Base-by-base conservation (phyloP, 2,888 invertebrate genomes). In the Itoplectis maculator region DNA sequence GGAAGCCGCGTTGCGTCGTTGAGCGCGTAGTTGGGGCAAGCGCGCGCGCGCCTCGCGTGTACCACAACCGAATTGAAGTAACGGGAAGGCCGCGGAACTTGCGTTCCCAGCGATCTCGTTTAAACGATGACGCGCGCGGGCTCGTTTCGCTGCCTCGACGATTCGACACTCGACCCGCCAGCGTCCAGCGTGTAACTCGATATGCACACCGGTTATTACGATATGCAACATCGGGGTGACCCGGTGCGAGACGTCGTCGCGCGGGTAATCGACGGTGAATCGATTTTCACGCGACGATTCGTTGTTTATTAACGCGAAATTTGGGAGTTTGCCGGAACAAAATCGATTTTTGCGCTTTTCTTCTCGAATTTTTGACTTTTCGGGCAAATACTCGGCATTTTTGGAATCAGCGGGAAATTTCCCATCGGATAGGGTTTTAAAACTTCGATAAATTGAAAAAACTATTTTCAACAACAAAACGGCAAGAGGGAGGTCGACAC, bases 81-180 rank as follows among this genome's bases (percentile, higher is more conserved):
- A 85, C 79, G 83, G 69, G 83, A 81, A 85, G 66, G 66, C 56
- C 66, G 70, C 77, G 51, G 74, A 85, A 81, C 72, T 65, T 45
- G 49, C 66, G 79, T 85, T 85, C 85, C 76, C 83, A 82, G 77
- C 79, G 68, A 73, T 79, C n/a, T n/a, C 77, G 66, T 79, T 85
- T 82, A 84, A 83, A 70, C 59, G 77, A 82, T 82, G 82, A 85
- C 82, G 82, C 63, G 72, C 23, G n/a, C n/a, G n/a, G 3, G 29
- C 29, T 37, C 5, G 23, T 65, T 51, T 51, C 56, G 61, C 47
- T 35, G 15, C 35, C 68, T 20, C 37, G 61, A 47, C 73, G 68
- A 77, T 76, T 73, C 63, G 81, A 77, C 61, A 77, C 69, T 56
- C 45, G 72, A 77, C 78, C 69, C 56, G 20, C 78, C 69, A 47